Percentiles rank a stretch among this genome's conserved stretches.
Evolutionary conservation across 2,888 invertebrate genomes (phyloP).

Genomic region (Plebejus melissa): DNA sequence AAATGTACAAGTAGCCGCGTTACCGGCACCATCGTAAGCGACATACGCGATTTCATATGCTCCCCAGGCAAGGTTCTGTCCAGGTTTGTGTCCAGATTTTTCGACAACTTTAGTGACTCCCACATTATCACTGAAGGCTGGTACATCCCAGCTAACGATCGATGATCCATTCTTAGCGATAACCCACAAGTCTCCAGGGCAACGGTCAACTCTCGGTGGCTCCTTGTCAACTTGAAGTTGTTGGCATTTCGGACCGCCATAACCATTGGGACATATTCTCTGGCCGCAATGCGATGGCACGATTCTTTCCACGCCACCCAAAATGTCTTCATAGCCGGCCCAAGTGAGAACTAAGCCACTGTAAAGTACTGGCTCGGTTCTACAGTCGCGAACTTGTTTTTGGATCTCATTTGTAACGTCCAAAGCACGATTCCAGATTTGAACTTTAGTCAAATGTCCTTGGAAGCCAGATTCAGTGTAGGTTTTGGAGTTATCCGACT

Average conservation of each 20-base stretch:
- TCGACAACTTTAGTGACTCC: slow-evolving; percentile 89
- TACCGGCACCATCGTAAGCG: slow-evolving; percentile 95
- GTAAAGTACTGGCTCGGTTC: slow-evolving; percentile 94
- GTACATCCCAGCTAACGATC: slow-evolving; percentile 94
- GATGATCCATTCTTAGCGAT: slow-evolving; percentile 95
- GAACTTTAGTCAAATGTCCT: slow-evolving; percentile 95
- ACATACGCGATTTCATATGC: slow-evolving; percentile 95
- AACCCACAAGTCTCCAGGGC: slow-evolving; percentile 96
- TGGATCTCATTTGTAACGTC: slow-evolving; percentile 96
- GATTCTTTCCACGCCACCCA: slow-evolving; percentile 93
- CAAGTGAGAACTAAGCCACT: slow-evolving; percentile 92
- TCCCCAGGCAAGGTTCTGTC: slow-evolving; percentile 93
- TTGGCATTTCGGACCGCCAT: slow-evolving; percentile 90
- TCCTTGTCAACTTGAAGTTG: slow-evolving; percentile 91
- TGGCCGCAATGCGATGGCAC: slow-evolving; percentile 96
- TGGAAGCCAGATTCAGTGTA: slow-evolving; percentile 96
- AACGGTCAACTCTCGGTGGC: slow-evolving; percentile 91
- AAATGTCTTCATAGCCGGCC: slow-evolving; percentile 94
- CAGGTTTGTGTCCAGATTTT: slow-evolving; percentile 91
- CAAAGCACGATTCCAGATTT: slow-evolving; percentile 94
- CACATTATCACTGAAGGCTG: slow-evolving; percentile 93
- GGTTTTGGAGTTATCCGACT: slow-evolving; percentile 87
- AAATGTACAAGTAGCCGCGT: slow-evolving; percentile 94
- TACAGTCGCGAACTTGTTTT: slow-evolving; percentile 94
- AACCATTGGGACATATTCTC: slow-evolving; percentile 92